phyloP scores from a whole-genome alignment of 1,140 invertebrate genomes.

The Asbolus verrucosus region DNA sequence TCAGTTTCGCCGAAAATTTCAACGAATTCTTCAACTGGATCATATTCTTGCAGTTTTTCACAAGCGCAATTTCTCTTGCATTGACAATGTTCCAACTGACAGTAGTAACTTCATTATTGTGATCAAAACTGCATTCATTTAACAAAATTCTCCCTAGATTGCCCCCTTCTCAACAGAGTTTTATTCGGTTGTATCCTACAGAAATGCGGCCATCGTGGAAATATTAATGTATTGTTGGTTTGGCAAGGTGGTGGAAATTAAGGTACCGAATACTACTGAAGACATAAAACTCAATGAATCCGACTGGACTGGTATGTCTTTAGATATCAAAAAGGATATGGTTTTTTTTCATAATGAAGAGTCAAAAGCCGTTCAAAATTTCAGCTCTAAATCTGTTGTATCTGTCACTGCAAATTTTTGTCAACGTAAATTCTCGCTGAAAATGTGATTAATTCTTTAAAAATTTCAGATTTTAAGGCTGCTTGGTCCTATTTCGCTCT shows the following conservation, averaged over 20 bases:
- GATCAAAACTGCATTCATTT: no score
- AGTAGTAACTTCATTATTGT: neutral
- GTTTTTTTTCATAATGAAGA: neutral
- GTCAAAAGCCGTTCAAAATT: constrained; percentile 2
- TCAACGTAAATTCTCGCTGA: neutral
- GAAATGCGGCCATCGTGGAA: neutral
- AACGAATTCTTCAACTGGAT: constrained; percentile 15
- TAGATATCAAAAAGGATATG: constrained; percentile 1
- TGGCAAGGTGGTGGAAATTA: constrained; percentile 12
- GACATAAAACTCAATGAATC: constrained; percentile 5
- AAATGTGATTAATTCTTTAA: neutral
- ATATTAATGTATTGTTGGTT: constrained; percentile 41
- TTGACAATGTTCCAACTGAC: constrained; percentile 23
- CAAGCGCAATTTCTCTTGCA: neutral
- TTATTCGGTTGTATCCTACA: constrained; percentile 12
- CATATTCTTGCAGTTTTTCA: constrained; percentile 5
- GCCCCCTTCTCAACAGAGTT: constrained; percentile 7
- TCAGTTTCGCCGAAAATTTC: constrained; percentile 1
- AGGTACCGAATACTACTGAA: neutral
- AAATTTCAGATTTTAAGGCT: constrained; percentile 13
- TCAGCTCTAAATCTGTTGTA: constrained; percentile 18
- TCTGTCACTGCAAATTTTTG: constrained; percentile 1
- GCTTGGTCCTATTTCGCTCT: constrained; percentile 22
- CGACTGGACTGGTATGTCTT: neutral
- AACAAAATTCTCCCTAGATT: neutral